Evolutionary conservation across 2,888 invertebrate genomes (phyloP).

Genomic region (Hyalella azteca): DNA sequence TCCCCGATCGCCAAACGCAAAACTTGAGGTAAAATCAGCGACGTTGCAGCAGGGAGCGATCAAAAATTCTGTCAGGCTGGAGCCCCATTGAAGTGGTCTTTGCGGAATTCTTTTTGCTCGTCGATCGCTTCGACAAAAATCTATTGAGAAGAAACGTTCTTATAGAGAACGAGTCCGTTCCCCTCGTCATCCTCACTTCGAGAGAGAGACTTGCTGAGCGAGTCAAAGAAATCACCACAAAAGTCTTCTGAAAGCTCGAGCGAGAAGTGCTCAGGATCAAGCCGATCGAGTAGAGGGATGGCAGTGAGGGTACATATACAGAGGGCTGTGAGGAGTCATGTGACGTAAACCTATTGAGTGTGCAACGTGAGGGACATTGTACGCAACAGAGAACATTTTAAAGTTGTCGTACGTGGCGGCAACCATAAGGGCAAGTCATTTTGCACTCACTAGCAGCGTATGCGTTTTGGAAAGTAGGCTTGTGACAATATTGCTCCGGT

Average conservation of each 20-base stretch:
- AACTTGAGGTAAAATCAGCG: not conserved
- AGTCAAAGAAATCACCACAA: conserved; percentile 30
- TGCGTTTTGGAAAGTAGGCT: too few species aligned
- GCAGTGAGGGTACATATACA: not conserved
- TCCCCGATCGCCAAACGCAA: conserved; percentile 15
- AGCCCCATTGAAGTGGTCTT: conserved; percentile 23
- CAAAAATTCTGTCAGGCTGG: conserved; percentile 32
- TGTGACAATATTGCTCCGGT: too few species aligned
- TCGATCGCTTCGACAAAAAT: conserved; percentile 19
- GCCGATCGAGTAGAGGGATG: not conserved
- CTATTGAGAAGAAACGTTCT: conserved; percentile 23
- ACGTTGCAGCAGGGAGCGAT: conserved; percentile 6
- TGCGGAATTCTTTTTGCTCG: conserved; percentile 21
- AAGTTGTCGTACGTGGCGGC: too few species aligned
- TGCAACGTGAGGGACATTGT: too few species aligned
- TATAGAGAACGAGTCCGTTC: not conserved
- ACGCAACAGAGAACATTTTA: too few species aligned
- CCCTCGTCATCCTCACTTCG: conserved; percentile 10
- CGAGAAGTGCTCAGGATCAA: not conserved
- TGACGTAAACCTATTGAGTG: too few species aligned
- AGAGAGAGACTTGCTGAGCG: not conserved
- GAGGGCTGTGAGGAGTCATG: too few species aligned
- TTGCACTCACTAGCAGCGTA: too few species aligned
- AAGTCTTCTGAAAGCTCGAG: not conserved
- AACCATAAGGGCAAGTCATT: too few species aligned